phyloP scores from a whole-genome alignment of 2,888 invertebrate species.

The Tineola bisselliella region DNA sequence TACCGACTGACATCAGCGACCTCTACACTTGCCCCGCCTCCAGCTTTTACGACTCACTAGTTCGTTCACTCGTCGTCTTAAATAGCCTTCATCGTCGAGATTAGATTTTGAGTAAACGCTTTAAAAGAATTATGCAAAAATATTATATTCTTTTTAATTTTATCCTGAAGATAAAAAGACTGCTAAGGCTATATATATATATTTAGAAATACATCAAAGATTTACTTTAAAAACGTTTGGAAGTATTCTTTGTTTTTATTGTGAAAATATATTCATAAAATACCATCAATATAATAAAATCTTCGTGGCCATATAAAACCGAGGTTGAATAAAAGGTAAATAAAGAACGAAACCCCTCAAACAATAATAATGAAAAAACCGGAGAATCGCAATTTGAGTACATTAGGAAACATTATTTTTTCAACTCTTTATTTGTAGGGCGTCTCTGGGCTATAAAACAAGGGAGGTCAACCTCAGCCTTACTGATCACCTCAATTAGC shows the following conservation, averaged over 20 bases:
- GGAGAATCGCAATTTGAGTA: slow-evolving; percentile 14
- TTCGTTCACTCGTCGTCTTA: slow-evolving; percentile 19
- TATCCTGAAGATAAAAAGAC: not conserved
- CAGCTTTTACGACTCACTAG: slow-evolving; percentile 20
- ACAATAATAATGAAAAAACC: slow-evolving; percentile 12
- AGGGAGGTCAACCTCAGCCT: not conserved
- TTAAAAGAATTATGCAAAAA: not conserved
- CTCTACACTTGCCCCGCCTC: not conserved
- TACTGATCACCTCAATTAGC: slow-evolving; percentile 9
- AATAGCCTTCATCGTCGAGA: slow-evolving; percentile 27
- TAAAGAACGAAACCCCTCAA: slow-evolving; percentile 6
- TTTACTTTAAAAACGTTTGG: not conserved
- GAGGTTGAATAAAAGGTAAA: slow-evolving; percentile 5
- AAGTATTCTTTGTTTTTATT: not conserved
- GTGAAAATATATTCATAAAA: slow-evolving; percentile 1
- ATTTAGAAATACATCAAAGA: not conserved
- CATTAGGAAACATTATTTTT: slow-evolving; percentile 15
- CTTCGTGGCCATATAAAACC: not conserved
- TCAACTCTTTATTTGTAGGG: slow-evolving; percentile 12
- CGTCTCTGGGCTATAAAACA: not conserved
- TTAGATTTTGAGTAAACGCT: slow-evolving; percentile 26
- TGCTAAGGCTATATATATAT: no score
- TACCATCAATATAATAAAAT: not conserved
- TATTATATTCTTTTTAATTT: not conserved
- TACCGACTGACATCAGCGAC: not conserved